A percentile compares a stretch with the other conserved stretches of the same genome.
Conservation (phyloP, 2,797 vertebrate species). For the Hydrophis major region DNA sequence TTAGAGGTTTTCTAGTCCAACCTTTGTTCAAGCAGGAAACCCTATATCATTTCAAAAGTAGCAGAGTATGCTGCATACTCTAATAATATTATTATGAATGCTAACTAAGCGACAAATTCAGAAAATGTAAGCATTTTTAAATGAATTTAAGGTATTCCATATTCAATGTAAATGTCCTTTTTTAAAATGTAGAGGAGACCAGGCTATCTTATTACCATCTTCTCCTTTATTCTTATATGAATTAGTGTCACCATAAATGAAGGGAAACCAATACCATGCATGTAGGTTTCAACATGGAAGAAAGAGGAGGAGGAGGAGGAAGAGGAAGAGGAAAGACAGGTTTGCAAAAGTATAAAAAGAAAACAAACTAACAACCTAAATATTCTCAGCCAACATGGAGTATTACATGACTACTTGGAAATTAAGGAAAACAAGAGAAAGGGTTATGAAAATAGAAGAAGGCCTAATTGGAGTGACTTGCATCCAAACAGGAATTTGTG, state of each 20-base stretch:
- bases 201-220: background rate
- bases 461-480: background rate
- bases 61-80: background rate
- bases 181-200: background rate
- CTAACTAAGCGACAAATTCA: background rate
- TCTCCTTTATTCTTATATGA: background rate
- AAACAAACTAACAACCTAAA: background rate
- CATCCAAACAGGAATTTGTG: too few relatives aligned
- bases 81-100: background rate
- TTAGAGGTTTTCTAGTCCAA: background rate
- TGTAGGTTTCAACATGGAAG: background rate
- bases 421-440: background rate
- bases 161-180: background rate
- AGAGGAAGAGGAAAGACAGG: background rate
- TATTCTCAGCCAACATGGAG: background rate
- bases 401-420: background rate
- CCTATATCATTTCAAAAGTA: background rate
- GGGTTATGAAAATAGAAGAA: background rate
- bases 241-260: background rate
- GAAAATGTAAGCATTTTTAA: background rate
- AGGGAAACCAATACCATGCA: background rate
- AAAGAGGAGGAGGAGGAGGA: background rate
- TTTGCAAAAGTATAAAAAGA: background rate
- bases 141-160: background rate
- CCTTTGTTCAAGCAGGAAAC: background rate